Base-by-base conservation (phyloP, 2,113 vertebrate genomes). In the Grus americana region DNA sequence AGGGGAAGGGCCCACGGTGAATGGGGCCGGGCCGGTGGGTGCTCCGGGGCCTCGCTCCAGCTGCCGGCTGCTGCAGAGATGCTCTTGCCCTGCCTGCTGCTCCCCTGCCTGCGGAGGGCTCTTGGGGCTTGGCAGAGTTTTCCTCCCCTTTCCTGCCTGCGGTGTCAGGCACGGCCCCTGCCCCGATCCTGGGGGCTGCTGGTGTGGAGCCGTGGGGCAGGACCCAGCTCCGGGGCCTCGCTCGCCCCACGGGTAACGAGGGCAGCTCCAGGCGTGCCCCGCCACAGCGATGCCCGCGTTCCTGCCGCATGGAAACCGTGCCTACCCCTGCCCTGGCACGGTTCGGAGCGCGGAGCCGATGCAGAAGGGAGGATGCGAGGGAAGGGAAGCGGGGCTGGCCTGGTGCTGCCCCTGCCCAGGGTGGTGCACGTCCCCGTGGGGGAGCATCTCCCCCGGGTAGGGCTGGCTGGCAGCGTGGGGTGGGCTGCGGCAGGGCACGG, bases 1-100 rank as follows among this genome's bases (percentile, higher is more conserved):
- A 12, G 44, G 49, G 44, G 50, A 57, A 13, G n/a, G 36, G 32
- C 1, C 27, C 2, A 2, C 0, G 5, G 34, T 8, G 34, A 2
- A 1, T 36, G 61, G 76, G 63, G 55, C 6, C 0, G 8, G 34
- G 2, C 57, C 50, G 70, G 18, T 32, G 59, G 47, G 24, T 8
- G 12, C 21, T 40, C 40, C 3, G 47, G 54, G 11, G 18, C 29
- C 38, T 30, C 3, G 2, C 23, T 42, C 12, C 3, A 8, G 61
- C 44, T 27, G 8, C 8, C 0, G 11, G 38, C 29, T n/a, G 18
- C 26, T 1, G 4, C 44, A 7, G 36, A 5, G 44, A 7, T 11
- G 13, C 26, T 57, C 30, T 34, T 1, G 1, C 42, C 36, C 40
- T 27, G 36, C 76, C 44, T 50, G 49, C 34, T 0, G 6, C 27